These are phyloP conservation scores for Eulemur rufifrons DNA, from an alignment of 2,113 vertebrate species.

Conservation along the genomic window DNA sequence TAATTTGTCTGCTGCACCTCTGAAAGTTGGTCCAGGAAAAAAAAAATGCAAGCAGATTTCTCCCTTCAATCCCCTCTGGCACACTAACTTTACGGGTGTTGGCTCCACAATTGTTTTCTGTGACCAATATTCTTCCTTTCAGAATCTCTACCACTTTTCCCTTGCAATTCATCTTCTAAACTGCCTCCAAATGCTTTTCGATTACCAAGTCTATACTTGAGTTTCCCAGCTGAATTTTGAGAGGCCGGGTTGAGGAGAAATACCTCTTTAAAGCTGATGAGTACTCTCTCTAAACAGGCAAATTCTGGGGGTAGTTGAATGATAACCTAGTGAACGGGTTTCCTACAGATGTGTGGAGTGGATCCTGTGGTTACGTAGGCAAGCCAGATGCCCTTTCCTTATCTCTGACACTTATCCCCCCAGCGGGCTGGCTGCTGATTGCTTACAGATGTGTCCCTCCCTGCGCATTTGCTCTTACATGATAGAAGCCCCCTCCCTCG, in stretches of 20 bases:
- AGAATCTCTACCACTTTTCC: slow-evolving; percentile 27
- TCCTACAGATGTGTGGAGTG: background rate
- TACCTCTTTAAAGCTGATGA: background rate
- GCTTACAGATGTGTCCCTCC: background rate
- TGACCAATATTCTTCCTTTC: slow-evolving; percentile 39
- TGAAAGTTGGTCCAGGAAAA: slow-evolving; percentile 38
- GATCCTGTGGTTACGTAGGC: too few species aligned
- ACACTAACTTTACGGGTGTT: slow-evolving; percentile 21
- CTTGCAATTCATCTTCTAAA: slow-evolving; percentile 51
- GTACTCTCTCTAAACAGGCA: background rate
- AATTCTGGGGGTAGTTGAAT: background rate
- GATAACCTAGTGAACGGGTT: background rate
- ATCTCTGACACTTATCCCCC: background rate
- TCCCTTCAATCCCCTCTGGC: slow-evolving; percentile 16
- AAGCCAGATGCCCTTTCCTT: background rate
- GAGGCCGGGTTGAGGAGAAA: background rate
- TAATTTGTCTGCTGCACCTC: slow-evolving; percentile 70
- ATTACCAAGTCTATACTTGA: background rate
- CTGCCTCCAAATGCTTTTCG: slow-evolving; percentile 12
- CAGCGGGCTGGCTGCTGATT: background rate
- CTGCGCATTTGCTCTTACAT: background rate
- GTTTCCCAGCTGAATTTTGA: slow-evolving; percentile 42
- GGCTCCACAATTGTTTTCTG: slow-evolving; percentile 4
- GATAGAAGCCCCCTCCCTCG: background rate
- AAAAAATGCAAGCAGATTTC: background rate